These are phyloP conservation scores for Nylanderia fulva DNA, from an alignment of 1,140 invertebrate species.

Conservation along the genomic window DNA sequence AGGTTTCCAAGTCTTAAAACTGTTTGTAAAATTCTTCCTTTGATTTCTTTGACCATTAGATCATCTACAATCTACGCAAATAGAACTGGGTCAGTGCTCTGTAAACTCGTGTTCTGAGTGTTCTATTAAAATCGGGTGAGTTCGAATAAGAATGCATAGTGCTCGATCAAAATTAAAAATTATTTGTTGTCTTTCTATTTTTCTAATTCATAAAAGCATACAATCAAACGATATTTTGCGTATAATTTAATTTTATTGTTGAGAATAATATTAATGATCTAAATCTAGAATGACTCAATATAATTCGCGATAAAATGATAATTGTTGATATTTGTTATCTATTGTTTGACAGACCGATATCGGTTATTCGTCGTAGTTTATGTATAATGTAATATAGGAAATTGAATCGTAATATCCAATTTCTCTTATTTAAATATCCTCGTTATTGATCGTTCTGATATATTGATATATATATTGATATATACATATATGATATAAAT, in stretches of 20 bases:
- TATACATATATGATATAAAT: too few relatives aligned
- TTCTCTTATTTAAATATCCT: neutral
- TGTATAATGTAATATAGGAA: neutral
- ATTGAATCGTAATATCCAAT: neutral
- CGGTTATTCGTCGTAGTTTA: neutral
- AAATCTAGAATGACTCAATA: neutral
- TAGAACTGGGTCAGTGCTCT: slow-evolving; percentile 58
- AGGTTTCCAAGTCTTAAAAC: neutral
- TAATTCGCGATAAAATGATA: neutral
- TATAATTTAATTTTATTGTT: neutral
- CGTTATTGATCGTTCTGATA: neutral
- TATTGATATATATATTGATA: neutral
- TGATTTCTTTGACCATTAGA: neutral
- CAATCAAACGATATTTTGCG: neutral
- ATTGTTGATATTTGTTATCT: slow-evolving; percentile 3
- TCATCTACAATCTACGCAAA: neutral
- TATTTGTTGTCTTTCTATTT: neutral
- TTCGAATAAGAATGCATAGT: neutral
- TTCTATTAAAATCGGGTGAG: slow-evolving; percentile 44
- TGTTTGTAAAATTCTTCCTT: neutral
- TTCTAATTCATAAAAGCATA: neutral
- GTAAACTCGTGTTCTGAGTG: neutral
- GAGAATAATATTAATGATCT: slow-evolving; percentile 12
- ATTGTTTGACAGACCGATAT: neutral
- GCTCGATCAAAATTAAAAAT: slow-evolving; percentile 51